phyloP scores from a whole-genome alignment of 2,888 invertebrate species.

The Carabus problematicus region DNA sequence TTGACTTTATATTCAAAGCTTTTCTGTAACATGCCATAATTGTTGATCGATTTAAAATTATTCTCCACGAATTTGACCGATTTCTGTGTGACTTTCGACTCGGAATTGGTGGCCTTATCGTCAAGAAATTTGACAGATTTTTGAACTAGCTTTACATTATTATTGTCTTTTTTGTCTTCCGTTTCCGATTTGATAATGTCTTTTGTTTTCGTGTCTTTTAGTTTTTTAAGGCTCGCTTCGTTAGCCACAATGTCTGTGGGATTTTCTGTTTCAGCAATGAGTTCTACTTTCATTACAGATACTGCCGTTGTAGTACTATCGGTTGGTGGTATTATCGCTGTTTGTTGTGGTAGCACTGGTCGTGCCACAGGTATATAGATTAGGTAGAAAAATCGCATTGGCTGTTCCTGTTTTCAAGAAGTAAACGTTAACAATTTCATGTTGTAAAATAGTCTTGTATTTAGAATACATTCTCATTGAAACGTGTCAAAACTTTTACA shows the following conservation, averaged over 20 bases:
- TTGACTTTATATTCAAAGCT: conserved; percentile 28
- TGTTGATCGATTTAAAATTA: conserved; percentile 11
- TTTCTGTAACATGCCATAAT: conserved; percentile 5
- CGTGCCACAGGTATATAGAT: conserved; percentile 60
- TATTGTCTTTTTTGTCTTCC: conserved; percentile 28
- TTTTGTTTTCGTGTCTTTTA: conserved; percentile 24
- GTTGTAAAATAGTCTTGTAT: too few relatives aligned
- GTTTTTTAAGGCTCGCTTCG: conserved; percentile 5
- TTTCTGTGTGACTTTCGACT: conserved; percentile 14
- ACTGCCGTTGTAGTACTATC: conserved; percentile 32
- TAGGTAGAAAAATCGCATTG: conserved; percentile 71
- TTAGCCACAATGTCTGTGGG: background rate
- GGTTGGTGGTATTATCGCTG: conserved; percentile 27
- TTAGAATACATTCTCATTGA: too few relatives aligned
- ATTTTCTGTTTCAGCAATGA: background rate
- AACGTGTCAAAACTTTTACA: too few relatives aligned
- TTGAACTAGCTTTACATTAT: conserved; percentile 26
- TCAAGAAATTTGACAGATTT: conserved; percentile 15
- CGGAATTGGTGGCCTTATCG: conserved; percentile 1
- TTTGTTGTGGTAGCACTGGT: conserved; percentile 54
- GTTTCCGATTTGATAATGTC: conserved; percentile 25
- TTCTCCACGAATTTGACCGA: conserved; percentile 24
- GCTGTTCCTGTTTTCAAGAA: conserved; percentile 61
- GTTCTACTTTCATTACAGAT: conserved; percentile 13
- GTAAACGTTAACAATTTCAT: background rate